Base-by-base conservation (phyloP, 2,888 invertebrate species). In the Tenthredo distinguenda region DNA sequence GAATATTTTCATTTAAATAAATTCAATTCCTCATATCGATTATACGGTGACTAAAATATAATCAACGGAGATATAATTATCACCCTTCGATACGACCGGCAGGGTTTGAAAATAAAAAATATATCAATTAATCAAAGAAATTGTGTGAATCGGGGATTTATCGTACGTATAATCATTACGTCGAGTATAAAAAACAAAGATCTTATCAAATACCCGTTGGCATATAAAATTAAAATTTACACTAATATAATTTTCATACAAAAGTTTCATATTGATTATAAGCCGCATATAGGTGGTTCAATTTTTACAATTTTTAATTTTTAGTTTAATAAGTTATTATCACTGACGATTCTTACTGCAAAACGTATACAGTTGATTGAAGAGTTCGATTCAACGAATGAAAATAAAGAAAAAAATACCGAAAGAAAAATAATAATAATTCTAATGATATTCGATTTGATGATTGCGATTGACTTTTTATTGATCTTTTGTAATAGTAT, bases 21-120 rank as follows among this genome's bases (percentile, higher is more conserved):
- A 79, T 79, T 79, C 79, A 79, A 34, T 62, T 26, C 37, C 31
- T 62, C 21, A 81, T 40, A 34, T 50, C 18, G 31, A 58, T 58
- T 62, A 58, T 58, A 58, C 76, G 47, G 15, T 77, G 50, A 50
- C 77, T 81, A 58, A 81, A 62, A 81, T 62, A 62, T 58, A 62
- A 58, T 31, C 58, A 40, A 81, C 58, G 40, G 40, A 81, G 31
- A 62, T 62, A 40, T 47, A 12, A 47, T 55, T 81, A 81, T 62
- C 81, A 62, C 81, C 37, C 40, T 79, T 79, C 10, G 31, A 34
- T 55, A 55, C 34, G 37, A 9, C 10, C 34, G 1, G 4, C 21
- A 21, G 55, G 50, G 10, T 34, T n/a, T 1, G 31, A 47, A 47
- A 12, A 74, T 26, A 10, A 43, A 76, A 76, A 47, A 76, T 37